Base-by-base conservation (phyloP, 2,113 vertebrate species). In the Chlorocebus sabaeus region DNA sequence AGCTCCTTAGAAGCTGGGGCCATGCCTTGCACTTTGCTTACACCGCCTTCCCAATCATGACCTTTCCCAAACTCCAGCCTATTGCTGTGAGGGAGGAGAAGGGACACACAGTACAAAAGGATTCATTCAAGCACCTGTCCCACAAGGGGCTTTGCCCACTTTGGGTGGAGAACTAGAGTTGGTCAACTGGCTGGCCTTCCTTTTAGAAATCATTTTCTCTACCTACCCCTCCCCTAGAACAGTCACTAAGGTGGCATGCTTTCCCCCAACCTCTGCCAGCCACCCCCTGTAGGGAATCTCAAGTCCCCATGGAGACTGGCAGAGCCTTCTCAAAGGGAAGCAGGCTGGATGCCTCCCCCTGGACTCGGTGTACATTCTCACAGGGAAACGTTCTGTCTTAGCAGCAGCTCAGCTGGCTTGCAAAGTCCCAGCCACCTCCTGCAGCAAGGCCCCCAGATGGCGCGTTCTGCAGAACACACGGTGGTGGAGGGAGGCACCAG, bases 291-390 rank as follows among this genome's bases (percentile, higher is more conserved):
- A 20, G n/a, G 95, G 87, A 87, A 27, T 55, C 80, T 45, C 40
- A 68, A 81, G 80, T 98, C 97, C 98, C 98, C 97, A 98, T 97
- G 98, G 98, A 98, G 96, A 98, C 59, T 45, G 93, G 84, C 97
- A 96, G 97, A 89, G 50, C 67, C 81, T 27, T 50, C 94, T 64
- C 87, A 48, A 82, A 95, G 72, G 78, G 80, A 93, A 72, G 93
- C 70, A 72, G 90, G 59, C 82, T 80, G 97, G 80, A 83, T 87
- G 96, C 80, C 38, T 95, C 75, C 76, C 50, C 90, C 92, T 98
- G 94, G 95, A 97, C 94, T 18, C 35, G 0, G 59, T 72, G 97
- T 97, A 88, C 96, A 11, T 90, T 93, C 98, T 93, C 96, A 9
- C 90, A 70, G 97, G 96, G 96, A 98, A 96, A 98, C 94, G 89